Evolutionary conservation across 2,113 vertebrate species (phyloP).

Genomic region (Paradisaea rubra): DNA sequence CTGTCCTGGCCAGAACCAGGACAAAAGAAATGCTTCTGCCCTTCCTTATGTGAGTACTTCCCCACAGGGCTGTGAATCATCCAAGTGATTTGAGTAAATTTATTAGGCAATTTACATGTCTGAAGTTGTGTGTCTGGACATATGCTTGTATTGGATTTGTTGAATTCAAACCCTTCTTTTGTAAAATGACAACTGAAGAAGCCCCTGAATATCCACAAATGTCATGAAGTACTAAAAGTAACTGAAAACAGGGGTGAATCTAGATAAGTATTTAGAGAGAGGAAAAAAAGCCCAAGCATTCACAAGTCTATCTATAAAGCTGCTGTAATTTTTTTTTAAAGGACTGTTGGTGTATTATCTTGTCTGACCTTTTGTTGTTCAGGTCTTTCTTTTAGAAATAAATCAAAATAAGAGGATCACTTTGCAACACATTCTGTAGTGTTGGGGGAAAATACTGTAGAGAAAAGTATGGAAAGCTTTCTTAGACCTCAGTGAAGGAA

Average conservation of each 20-base stretch:
- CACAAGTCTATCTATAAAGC: background rate
- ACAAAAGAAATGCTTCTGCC: background rate
- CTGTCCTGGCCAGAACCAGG: background rate
- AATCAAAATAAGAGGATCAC: background rate
- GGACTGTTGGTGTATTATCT: background rate
- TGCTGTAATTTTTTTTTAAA: background rate
- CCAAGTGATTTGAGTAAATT: background rate
- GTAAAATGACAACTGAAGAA: background rate
- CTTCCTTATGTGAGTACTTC: background rate
- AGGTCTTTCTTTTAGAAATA: background rate
- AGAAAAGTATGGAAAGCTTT: background rate
- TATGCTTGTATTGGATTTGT: background rate
- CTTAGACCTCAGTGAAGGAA: background rate
- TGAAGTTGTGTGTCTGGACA: background rate
- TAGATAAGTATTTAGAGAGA: background rate
- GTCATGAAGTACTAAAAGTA: background rate
- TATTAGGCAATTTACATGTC: background rate
- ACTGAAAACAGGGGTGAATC: background rate
- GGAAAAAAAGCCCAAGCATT: background rate
- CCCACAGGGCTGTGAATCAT: background rate
- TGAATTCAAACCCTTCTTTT: background rate
- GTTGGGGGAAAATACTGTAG: background rate
- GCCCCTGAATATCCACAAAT: background rate
- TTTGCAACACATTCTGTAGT: background rate
- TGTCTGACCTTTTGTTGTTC: background rate